Evolutionary conservation across 2,797 vertebrate genomes (phyloP).

Genomic region (Molossus molossus): DNA sequence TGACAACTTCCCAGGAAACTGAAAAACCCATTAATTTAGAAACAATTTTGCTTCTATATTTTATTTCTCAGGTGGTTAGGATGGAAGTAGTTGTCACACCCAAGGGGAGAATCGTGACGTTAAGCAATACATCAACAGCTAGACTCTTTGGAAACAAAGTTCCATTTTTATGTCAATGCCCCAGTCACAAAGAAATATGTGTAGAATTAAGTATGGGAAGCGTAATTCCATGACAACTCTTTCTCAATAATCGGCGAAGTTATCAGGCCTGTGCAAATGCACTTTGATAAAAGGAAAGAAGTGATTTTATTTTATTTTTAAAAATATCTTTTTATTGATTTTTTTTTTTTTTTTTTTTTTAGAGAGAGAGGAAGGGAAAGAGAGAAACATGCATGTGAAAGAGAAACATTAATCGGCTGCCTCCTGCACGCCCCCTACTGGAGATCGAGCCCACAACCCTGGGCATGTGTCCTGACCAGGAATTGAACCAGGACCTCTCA

Average conservation of each 20-base stretch:
- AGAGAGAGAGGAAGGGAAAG: too few species aligned
- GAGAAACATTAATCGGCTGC: too few species aligned
- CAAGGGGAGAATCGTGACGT: constrained; percentile 67
- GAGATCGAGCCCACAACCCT: too few species aligned
- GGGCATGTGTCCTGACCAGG: too few species aligned
- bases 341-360: too few species aligned
- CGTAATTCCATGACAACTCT: background rate
- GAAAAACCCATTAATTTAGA: constrained; percentile 82
- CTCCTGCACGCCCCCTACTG: too few species aligned
- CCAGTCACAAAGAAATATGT: constrained; percentile 53
- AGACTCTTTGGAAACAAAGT: constrained; percentile 43
- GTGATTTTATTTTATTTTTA: background rate
- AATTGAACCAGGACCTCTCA: too few species aligned
- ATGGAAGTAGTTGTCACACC: constrained; percentile 82
- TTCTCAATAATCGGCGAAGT: background rate
- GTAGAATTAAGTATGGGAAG: constrained; percentile 41
- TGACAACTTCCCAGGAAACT: constrained; percentile 81
- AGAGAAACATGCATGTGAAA: too few species aligned
- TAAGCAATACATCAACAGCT: constrained; percentile 71
- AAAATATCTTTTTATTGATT: too few species aligned
- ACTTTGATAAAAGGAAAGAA: background rate
- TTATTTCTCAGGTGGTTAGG: constrained; percentile 84
- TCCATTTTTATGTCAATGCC: constrained; percentile 70
- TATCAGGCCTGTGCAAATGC: background rate
- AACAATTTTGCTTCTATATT: constrained; percentile 77